A percentile compares a stretch with the other conserved stretches of the same genome.
phyloP scores from a whole-genome alignment of 2,888 invertebrate genomes.

The Acanthoscelides obtectus region DNA sequence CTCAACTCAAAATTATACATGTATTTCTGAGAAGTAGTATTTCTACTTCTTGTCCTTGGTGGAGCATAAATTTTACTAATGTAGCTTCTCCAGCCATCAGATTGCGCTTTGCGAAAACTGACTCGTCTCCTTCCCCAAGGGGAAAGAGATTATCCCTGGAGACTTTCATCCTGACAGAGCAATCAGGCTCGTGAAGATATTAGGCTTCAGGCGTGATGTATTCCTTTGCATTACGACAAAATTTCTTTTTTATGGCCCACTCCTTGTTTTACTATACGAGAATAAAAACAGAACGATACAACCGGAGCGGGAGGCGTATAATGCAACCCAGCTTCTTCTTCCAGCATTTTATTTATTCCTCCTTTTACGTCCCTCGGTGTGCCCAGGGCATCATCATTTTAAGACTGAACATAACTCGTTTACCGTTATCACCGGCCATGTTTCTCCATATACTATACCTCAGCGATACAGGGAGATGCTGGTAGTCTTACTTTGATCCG shows the following conservation, averaged over 20 bases:
- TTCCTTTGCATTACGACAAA: neutral
- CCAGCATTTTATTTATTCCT: neutral
- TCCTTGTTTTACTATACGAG: neutral
- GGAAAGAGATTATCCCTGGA: too few species aligned
- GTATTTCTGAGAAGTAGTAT: too few species aligned
- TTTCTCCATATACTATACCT: neutral
- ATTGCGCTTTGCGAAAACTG: too few species aligned
- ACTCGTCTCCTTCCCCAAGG: too few species aligned
- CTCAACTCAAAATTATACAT: too few species aligned
- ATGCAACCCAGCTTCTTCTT: neutral
- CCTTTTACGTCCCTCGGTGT: neutral
- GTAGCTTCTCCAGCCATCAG: too few species aligned
- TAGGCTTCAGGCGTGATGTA: neutral
- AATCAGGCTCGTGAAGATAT: neutral
- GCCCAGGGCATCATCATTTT: neutral
- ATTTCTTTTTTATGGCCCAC: neutral
- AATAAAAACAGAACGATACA: neutral
- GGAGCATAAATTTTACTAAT: too few species aligned
- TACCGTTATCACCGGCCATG: neutral
- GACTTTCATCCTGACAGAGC: neutral
- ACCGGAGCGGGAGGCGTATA: neutral
- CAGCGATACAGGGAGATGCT: too few species aligned
- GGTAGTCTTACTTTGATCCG: too few species aligned
- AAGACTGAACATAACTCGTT: neutral
- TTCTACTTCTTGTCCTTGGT: too few species aligned